Base-by-base conservation (phyloP, 2,797 vertebrate genomes). In the Aythya fuligula region DNA sequence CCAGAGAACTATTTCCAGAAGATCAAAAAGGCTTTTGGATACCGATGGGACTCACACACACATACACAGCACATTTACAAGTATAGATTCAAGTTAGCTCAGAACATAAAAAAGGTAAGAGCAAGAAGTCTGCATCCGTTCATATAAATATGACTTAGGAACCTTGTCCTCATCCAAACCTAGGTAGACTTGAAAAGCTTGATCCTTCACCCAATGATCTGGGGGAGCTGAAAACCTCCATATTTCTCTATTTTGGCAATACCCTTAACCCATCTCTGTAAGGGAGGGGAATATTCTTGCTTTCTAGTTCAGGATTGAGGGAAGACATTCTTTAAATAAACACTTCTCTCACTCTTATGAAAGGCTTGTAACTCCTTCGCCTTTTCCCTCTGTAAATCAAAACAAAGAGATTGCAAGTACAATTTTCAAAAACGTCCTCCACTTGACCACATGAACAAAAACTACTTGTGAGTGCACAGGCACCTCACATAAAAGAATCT, bases 401-500 rank as follows among this genome's bases (percentile, higher is more conserved):
- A 64, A 10, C 39, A 27, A 32, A n/a, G 70, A 84, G 38, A 34
- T 1, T 2, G 19, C 43, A 53, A n/a, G 28, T 0, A 2, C 11
- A 2, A 19, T 6, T 21, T 54, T 4, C 38, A 41, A 49, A 57
- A 24, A 3, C 19, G 6, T 17, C 0, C 30, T 9, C 15, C 8
- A 45, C 39, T 25, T 32, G 24, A 8, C 56, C 2, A 25, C 53
- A 6, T 0, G 21, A 30, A 56, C 19, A 11, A 20, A 10, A 74
- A 53, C 6, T 2, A 9, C 41, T 72, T 14, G 53, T 0, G 9
- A 27, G 32, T 0, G 34, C 65, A 9, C 0, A 18, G 77, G 12
- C 11, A 3, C 25, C 38, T 11, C 0, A 3, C 5, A 1, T 2
- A 5, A 25, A 10, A 9, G 58, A 22, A 28, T 60, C 25, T 18